phyloP scores from a whole-genome alignment of 2,888 invertebrate genomes.

The Drosophila parthenogenetica region DNA sequence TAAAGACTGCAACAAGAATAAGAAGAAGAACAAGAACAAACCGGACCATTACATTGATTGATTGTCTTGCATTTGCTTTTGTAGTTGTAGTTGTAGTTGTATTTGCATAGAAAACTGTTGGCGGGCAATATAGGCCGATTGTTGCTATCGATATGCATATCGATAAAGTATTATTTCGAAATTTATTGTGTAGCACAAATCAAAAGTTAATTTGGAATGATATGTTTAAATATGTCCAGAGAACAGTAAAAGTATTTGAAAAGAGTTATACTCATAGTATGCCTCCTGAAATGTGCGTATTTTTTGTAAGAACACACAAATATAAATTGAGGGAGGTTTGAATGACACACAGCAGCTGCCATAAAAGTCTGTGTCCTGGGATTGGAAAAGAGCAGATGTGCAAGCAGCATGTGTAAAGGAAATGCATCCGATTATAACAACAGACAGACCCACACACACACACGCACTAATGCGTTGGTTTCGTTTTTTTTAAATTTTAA shows the following conservation, averaged over 20 bases:
- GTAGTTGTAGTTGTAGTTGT: background rate
- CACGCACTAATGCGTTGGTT: too few relatives aligned
- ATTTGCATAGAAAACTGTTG: conserved; percentile 9
- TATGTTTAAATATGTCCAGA: background rate
- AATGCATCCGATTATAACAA: conserved; percentile 17
- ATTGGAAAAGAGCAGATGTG: conserved; percentile 32
- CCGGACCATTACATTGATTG: conserved; percentile 30
- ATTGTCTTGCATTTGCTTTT: conserved; percentile 20
- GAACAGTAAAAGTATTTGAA: too few relatives aligned
- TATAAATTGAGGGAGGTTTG: conserved; percentile 17
- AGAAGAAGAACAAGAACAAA: background rate
- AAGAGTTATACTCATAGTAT: background rate
- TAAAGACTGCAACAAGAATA: conserved; percentile 17
- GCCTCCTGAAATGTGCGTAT: background rate
- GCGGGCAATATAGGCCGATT: conserved; percentile 2
- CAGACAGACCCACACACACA: background rate
- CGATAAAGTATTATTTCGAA: background rate
- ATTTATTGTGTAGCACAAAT: background rate
- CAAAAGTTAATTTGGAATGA: background rate
- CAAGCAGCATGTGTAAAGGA: conserved; percentile 8
- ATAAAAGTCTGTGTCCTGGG: background rate
- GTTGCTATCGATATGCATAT: conserved; percentile 3
- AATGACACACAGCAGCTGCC: conserved; percentile 25
- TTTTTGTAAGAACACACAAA: background rate
- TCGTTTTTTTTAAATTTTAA: too few relatives aligned